These are phyloP conservation scores for Delia radicum DNA, from an alignment of 1,140 invertebrate genomes.

Conservation along the genomic window DNA sequence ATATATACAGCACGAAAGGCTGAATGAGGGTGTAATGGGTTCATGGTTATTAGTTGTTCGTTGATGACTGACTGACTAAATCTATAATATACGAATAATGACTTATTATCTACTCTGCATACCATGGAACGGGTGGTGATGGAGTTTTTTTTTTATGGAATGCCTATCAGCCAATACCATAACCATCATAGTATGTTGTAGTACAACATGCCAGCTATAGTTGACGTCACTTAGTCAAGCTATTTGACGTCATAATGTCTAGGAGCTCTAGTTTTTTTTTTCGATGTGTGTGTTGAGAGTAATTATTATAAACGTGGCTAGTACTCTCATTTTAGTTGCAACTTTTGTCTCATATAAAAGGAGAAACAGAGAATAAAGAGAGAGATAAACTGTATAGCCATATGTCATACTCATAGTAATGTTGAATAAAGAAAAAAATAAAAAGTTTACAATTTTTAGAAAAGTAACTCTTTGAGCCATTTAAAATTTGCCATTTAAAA, in stretches of 20 bases:
- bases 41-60: neutral
- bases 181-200: neutral
- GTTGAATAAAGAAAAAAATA: neutral
- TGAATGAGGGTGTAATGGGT: too few relatives aligned
- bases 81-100: neutral
- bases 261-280: neutral
- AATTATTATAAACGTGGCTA: too few relatives aligned
- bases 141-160: neutral
- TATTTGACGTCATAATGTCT: slow-evolving; percentile 17
- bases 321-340: too few relatives aligned
- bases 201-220: neutral
- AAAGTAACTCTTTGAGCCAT: slow-evolving; percentile 11
- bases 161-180: neutral
- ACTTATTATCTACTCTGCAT: neutral
- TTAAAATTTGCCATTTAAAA: neutral
- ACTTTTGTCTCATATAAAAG: neutral
- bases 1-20: too few relatives aligned
- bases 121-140: too few relatives aligned
- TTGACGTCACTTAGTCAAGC: slow-evolving; percentile 2
- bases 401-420: neutral
- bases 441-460: neutral
- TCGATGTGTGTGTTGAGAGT: neutral
- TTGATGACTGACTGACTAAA: neutral
- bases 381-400: neutral
- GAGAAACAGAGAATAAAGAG: neutral